A percentile compares a stretch with the other conserved stretches of the same genome.
phyloP scores from a whole-genome alignment of 2,888 invertebrate genomes.

The Choristoneura rosaceana region DNA sequence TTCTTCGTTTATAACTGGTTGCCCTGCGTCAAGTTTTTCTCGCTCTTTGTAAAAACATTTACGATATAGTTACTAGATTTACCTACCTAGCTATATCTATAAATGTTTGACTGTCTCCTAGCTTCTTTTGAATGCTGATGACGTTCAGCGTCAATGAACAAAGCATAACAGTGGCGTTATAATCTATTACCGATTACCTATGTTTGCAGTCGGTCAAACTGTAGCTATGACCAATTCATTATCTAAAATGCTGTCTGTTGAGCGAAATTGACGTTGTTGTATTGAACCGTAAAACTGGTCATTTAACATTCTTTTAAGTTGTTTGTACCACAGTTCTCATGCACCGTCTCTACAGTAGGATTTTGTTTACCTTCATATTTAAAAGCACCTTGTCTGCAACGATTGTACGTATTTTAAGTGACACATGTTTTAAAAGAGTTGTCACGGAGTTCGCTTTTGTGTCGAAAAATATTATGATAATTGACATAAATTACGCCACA shows the following conservation, averaged over 20 bases:
- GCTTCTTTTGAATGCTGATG: neutral
- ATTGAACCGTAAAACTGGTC: neutral
- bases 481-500: constrained; percentile 5
- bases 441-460: neutral
- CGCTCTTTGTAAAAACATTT: no score
- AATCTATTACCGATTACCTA: constrained; percentile 1
- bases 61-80: no score
- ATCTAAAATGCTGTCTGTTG: neutral
- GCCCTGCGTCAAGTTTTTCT: no score
- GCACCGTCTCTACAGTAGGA: neutral
- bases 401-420: constrained; percentile 1
- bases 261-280: neutral
- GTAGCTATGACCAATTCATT: neutral
- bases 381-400: neutral
- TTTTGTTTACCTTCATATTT: neutral
- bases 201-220: constrained; percentile 1
- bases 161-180: neutral
- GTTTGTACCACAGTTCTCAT: neutral
- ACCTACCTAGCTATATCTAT: no score
- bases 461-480: neutral
- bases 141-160: neutral
- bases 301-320: neutral
- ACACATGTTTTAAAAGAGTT: neutral
- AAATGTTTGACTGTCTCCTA: neutral
- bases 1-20: no score